A percentile compares a stretch with the other conserved stretches of the same genome.
These are phyloP conservation scores for Papilio gigon DNA, from an alignment of 2,888 invertebrate species.

Conservation along the genomic window DNA sequence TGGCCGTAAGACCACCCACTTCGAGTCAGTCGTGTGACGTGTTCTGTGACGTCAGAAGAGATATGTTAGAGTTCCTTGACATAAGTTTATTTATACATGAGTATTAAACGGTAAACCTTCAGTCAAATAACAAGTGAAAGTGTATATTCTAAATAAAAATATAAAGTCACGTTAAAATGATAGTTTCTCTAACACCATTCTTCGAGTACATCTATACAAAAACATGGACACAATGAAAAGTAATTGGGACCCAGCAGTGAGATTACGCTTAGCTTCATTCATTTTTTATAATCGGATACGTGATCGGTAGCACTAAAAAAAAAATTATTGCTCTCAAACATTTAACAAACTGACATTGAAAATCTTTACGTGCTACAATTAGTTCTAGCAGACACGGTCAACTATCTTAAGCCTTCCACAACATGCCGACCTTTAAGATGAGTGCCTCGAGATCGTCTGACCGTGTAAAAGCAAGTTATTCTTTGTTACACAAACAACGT, in stretches of 20 bases:
- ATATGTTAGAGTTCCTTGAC: neutral
- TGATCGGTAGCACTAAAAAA: neutral
- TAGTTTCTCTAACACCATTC: slow-evolving; percentile 7
- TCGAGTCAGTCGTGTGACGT: neutral
- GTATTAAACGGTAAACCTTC: neutral
- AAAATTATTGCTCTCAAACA: neutral
- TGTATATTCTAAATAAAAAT: neutral
- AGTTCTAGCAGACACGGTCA: slow-evolving; percentile 17
- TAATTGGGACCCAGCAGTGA: neutral
- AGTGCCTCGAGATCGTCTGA: slow-evolving; percentile 15
- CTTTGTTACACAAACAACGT: neutral
- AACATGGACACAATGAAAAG: slow-evolving; percentile 1
- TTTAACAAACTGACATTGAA: neutral
- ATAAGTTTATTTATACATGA: neutral
- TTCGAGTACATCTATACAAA: slow-evolving; percentile 13
- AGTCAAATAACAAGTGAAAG: neutral
- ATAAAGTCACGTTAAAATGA: neutral
- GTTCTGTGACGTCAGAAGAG: neutral
- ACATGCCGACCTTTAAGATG: slow-evolving; percentile 16
- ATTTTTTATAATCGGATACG: slow-evolving; percentile 12
- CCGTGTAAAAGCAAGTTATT: slow-evolving; percentile 12
- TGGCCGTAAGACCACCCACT: slow-evolving; percentile 22
- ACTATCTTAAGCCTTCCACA: slow-evolving; percentile 17
- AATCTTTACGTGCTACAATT: neutral
- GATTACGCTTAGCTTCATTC: neutral